A percentile compares a stretch with the other conserved stretches of the same genome.
Evolutionary conservation across 2,888 invertebrate genomes (phyloP).

Genomic region (Epistrophella euchroma): DNA sequence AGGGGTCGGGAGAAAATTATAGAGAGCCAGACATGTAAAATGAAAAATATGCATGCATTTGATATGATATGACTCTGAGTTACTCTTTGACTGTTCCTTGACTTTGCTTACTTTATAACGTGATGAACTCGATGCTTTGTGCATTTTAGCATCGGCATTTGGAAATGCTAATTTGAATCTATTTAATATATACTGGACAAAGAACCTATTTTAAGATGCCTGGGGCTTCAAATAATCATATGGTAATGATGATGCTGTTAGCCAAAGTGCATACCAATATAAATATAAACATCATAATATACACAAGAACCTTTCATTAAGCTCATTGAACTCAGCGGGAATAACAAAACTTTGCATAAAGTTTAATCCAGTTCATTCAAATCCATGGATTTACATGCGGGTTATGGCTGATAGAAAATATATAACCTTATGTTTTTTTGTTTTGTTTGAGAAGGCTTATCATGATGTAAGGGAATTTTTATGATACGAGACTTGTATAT

Average conservation of each 20-base stretch:
- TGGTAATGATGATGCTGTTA: not conserved
- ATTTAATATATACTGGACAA: not conserved
- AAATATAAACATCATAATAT: not conserved
- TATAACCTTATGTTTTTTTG: not conserved
- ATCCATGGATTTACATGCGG: not conserved
- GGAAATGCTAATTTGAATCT: not conserved
- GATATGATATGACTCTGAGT: not conserved
- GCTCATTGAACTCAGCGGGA: not conserved
- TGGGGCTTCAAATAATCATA: not conserved
- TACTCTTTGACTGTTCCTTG: not conserved
- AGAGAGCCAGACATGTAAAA: not conserved
- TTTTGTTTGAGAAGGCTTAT: not conserved
- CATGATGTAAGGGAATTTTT: not conserved
- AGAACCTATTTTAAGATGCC: not conserved
- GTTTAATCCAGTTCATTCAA: constrained; percentile 7
- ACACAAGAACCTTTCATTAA: not conserved
- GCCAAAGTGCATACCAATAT: not conserved
- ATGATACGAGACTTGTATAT: not conserved
- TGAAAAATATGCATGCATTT: not conserved
- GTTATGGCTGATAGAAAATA: constrained; percentile 4
- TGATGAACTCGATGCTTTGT: not conserved
- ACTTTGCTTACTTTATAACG: not conserved
- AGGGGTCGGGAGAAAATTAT: not conserved
- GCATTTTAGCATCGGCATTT: not conserved
- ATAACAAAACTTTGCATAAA: constrained; percentile 10